phyloP scores from a whole-genome alignment of 2,113 vertebrate species.

The Phaethornis superciliosus region DNA sequence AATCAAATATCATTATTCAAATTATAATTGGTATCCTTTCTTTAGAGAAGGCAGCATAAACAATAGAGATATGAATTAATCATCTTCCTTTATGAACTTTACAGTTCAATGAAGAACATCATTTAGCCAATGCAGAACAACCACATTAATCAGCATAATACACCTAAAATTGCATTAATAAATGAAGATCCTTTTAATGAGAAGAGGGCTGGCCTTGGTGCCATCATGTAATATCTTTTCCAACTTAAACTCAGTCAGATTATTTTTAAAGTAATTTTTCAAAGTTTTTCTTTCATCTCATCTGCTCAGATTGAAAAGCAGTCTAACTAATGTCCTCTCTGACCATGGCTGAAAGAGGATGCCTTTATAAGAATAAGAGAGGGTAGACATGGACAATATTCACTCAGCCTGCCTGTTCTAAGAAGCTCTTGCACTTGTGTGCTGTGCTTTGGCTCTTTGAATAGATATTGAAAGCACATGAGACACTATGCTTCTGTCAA shows the following conservation, averaged over 20 bases:
- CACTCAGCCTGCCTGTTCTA: not conserved
- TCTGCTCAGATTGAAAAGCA: not conserved
- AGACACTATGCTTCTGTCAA: not conserved
- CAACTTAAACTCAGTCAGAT: not conserved
- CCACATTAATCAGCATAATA: slow-evolving; percentile 4
- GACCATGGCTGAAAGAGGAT: not conserved
- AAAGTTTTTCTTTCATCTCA: not conserved
- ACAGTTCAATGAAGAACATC: not conserved
- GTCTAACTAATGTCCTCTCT: not conserved
- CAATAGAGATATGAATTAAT: slow-evolving; percentile 36
- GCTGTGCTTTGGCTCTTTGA: not conserved
- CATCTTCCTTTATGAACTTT: not conserved
- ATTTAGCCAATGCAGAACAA: slow-evolving; percentile 2
- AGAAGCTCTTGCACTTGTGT: not conserved
- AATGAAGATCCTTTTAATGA: not conserved
- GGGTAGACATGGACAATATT: not conserved
- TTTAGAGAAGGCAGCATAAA: slow-evolving; percentile 32
- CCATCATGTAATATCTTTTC: not conserved
- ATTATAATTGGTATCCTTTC: slow-evolving; percentile 31
- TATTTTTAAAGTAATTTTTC: not conserved
- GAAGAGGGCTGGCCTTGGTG: not conserved
- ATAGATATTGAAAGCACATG: not conserved
- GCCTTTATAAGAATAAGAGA: not conserved
- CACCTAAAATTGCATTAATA: not conserved
- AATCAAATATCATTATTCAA: slow-evolving; percentile 34